phyloP scores from a whole-genome alignment of 1,140 invertebrate species.

The Muscidifurax raptorellus region DNA sequence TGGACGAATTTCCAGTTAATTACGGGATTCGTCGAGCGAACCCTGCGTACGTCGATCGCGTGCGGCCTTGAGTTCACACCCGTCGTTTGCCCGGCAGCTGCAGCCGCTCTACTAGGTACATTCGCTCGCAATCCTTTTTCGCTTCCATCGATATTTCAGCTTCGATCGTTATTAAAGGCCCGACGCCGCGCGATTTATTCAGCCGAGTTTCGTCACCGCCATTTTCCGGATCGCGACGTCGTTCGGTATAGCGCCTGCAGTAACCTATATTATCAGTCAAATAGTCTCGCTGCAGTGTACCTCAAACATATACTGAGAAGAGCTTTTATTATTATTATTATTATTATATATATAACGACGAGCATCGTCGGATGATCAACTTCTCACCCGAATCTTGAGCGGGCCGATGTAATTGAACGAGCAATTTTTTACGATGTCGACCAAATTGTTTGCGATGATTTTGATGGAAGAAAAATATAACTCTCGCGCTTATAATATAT shows the following conservation, averaged over 20 bases:
- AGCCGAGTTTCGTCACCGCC: constrained; percentile 23
- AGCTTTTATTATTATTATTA: too few species aligned
- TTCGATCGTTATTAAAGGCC: constrained; percentile 43
- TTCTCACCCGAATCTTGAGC: too few species aligned
- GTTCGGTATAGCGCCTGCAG: neutral
- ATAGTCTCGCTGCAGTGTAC: neutral
- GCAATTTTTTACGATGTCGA: too few species aligned
- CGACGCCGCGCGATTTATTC: neutral
- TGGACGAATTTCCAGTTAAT: constrained; percentile 61
- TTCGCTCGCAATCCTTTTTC: neutral
- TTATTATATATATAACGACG: too few species aligned
- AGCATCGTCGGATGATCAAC: too few species aligned
- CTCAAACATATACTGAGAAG: too few species aligned
- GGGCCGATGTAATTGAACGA: too few species aligned
- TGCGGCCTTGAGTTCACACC: neutral
- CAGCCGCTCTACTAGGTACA: too few species aligned
- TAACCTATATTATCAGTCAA: constrained; percentile 25
- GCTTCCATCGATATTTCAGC: neutral
- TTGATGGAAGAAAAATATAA: too few species aligned
- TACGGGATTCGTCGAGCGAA: constrained; percentile 36
- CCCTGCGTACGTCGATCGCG: neutral
- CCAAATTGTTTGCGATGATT: too few species aligned
- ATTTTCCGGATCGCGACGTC: neutral
- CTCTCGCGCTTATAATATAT: too few species aligned
- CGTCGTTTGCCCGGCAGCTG: neutral